Percentiles rank a stretch among this genome's conserved stretches.
Conservation (phyloP, 2,797 vertebrate genomes). For the Macropus fuliginosus region DNA sequence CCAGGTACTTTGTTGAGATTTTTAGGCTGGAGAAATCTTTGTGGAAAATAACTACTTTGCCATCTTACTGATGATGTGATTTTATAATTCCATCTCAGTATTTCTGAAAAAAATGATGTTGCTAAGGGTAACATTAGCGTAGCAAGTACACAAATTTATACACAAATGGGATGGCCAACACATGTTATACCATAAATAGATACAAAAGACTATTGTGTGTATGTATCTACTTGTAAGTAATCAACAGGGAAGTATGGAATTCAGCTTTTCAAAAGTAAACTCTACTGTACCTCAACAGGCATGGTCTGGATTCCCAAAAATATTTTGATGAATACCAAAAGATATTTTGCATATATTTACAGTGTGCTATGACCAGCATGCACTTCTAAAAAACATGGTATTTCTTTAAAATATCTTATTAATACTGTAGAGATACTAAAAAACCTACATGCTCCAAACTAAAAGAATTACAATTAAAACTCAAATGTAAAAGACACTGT, state of each 20-base stretch:
- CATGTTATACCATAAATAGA: not conserved
- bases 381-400: slow-evolving; percentile 12
- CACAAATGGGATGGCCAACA: not conserved
- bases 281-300: not conserved
- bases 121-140: not conserved
- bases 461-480: not conserved
- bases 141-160: not conserved
- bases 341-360: not conserved
- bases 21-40: not conserved
- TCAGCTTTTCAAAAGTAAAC: not conserved
- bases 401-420: slow-evolving; percentile 27
- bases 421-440: not conserved
- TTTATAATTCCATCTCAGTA: not conserved
- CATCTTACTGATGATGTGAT: not conserved
- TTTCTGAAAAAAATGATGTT: not conserved
- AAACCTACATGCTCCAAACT: not conserved
- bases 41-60: not conserved
- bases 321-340: not conserved
- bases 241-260: not conserved
- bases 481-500: not conserved
- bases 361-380: not conserved
- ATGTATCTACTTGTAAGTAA: not conserved
- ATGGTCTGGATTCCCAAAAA: not conserved
- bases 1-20: not conserved
- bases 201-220: not conserved